phyloP scores from a whole-genome alignment of 2,888 invertebrate genomes.

The Cyclophora albipunctata region DNA sequence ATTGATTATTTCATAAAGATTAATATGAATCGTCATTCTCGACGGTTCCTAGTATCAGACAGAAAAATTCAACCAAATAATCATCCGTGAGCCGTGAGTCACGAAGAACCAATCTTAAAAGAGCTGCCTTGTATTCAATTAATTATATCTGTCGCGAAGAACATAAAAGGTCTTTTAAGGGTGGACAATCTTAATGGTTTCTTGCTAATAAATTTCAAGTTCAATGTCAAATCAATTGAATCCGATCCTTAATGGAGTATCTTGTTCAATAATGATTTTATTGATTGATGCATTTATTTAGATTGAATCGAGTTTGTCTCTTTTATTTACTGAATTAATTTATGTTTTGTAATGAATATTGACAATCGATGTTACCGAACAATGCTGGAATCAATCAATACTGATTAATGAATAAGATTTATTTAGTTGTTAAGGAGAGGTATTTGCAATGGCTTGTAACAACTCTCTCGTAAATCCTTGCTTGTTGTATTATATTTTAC shows the following conservation, averaged over 20 bases:
- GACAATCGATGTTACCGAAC: no score
- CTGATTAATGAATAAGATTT: no score
- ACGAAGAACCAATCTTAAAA: slow-evolving; percentile 34
- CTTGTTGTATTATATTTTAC: no score
- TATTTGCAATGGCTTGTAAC: no score
- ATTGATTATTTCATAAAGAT: slow-evolving; percentile 72
- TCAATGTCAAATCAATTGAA: slow-evolving; percentile 44
- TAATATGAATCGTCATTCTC: slow-evolving; percentile 65
- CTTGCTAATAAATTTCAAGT: slow-evolving; percentile 45
- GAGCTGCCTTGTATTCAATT: slow-evolving; percentile 19
- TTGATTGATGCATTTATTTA: slow-evolving; percentile 11
- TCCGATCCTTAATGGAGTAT: slow-evolving; percentile 29
- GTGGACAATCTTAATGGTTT: slow-evolving; percentile 26
- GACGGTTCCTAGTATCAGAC: slow-evolving; percentile 44
- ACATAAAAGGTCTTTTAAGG: slow-evolving; percentile 19
- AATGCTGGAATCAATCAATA: no score
- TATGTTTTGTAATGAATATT: slow-evolving; percentile 1
- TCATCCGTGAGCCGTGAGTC: slow-evolving; percentile 42
- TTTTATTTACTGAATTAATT: slow-evolving; percentile 15
- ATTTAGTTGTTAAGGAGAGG: no score
- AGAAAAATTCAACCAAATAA: slow-evolving; percentile 53
- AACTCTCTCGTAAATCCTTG: no score
- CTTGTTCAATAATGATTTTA: slow-evolving; percentile 9
- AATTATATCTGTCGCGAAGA: slow-evolving; percentile 6
- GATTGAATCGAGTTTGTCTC: neutral